Evolutionary conservation across 2,113 vertebrate species (phyloP).

Genomic region (Spilogale gracilis): DNA sequence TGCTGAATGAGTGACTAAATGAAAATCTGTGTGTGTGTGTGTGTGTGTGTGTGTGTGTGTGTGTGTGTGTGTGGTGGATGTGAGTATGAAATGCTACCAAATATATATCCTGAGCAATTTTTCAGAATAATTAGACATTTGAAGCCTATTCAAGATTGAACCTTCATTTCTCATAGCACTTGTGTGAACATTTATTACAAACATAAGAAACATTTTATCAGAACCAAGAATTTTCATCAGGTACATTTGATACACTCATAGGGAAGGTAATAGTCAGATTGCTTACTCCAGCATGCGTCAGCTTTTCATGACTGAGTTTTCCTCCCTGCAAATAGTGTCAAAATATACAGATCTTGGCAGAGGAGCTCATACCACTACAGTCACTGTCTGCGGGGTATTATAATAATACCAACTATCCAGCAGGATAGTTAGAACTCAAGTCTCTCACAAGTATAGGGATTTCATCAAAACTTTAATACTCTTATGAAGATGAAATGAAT

Average conservation of each 20-base stretch:
- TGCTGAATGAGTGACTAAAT: conserved; percentile 17
- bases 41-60: background rate
- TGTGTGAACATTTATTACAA: background rate
- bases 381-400: background rate
- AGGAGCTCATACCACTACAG: background rate
- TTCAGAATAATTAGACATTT: conserved; percentile 44
- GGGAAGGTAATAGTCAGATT: background rate
- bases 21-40: background rate
- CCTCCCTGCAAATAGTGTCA: background rate
- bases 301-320: background rate
- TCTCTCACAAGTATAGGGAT: background rate
- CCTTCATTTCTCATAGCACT: background rate
- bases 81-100: background rate
- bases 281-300: background rate
- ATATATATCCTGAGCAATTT: background rate
- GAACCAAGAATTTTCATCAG: conserved; percentile 29
- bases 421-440: background rate
- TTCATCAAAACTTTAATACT: background rate
- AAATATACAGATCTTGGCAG: background rate
- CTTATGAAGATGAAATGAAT: background rate
- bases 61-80: no score
- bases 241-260: background rate
- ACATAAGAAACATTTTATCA: conserved; percentile 17
- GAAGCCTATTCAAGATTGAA: background rate
- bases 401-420: background rate